These are phyloP conservation scores for Catonia carolina DNA, from an alignment of 2,888 invertebrate genomes.

Conservation along the genomic window DNA sequence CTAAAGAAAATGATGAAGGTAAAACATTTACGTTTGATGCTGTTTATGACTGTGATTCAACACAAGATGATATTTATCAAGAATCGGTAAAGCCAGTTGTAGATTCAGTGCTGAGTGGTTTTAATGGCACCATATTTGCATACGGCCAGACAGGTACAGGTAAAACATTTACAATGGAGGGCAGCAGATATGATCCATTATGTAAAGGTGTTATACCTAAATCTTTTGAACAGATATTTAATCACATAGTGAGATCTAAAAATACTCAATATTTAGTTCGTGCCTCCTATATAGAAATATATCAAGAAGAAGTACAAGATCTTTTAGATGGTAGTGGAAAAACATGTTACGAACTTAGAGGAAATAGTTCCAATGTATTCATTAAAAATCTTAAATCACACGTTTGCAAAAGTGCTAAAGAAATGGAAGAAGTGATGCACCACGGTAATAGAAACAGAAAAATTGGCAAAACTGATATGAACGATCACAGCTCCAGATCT, in stretches of 20 bases:
- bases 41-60: slow-evolving; percentile 86
- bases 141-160: slow-evolving; percentile 99
- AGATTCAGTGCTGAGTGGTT: slow-evolving; percentile 91
- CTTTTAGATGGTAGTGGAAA: slow-evolving; percentile 50
- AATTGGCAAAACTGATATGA: slow-evolving; percentile 95
- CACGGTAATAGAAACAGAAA: slow-evolving; percentile 89
- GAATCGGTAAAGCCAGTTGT: slow-evolving; percentile 94
- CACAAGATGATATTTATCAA: slow-evolving; percentile 89
- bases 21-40: slow-evolving; percentile 96
- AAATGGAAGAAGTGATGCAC: slow-evolving; percentile 91
- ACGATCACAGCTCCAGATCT: slow-evolving; percentile 94
- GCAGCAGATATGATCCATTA: slow-evolving; percentile 36
- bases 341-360: slow-evolving; percentile 64
- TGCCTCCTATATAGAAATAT: slow-evolving; percentile 95
- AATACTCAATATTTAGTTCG: slow-evolving; percentile 94
- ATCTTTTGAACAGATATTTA: slow-evolving; percentile 96
- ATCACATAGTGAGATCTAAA: slow-evolving; percentile 82
- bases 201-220: slow-evolving; percentile 84
- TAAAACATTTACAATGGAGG: slow-evolving; percentile 63
- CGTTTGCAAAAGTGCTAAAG: slow-evolving; percentile 89
- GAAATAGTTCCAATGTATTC: slow-evolving; percentile 80
- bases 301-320: slow-evolving; percentile 62
- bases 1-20: slow-evolving; percentile 57
- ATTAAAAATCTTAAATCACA: slow-evolving; percentile 92
- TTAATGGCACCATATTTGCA: slow-evolving; percentile 98